Evolutionary conservation across 2,797 vertebrate genomes (phyloP), one percentile per base, ranked within the genome.

Genomic region (Gymnoscopelus microlampas): DNA sequence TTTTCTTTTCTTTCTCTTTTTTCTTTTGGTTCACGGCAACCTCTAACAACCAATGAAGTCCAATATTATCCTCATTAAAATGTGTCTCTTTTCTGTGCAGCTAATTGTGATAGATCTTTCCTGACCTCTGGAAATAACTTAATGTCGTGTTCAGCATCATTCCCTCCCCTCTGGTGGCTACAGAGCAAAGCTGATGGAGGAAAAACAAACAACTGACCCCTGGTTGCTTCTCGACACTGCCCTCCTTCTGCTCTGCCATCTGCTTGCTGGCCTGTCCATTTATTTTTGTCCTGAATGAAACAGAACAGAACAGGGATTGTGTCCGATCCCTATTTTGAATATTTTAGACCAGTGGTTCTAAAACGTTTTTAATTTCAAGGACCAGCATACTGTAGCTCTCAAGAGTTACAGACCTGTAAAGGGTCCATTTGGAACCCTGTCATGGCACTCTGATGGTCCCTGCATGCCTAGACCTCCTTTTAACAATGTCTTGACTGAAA

Each of bases 271-370:
- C n/a, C 49, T 68, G 66, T 71, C 60, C 50, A 56, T 66, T 71
- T 75, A 61, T 82, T 82, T 79, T 58, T 77, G 63, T 72, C 47
- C 49, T 50, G 48, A 77, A 70, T 68, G 76, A 51, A 69, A 51
- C 5, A 47, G 5, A 0, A 15, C 73, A 79, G 62, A 73, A 63
- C 49, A 14, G 50, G 48, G 50, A 70, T 76, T 7, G 6, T 8
- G 39, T 8, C 39, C 7, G 39, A 9, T 9, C 39, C 39, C 39
- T 44, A 9, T 44, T 44, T 44, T 44, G 7, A 1, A 8, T 6
- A 2, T 44, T 7, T 2, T 44, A 8, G 39, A 44, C 39, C 39
- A 44, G 7, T 44, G 4, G 4, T 35, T 35, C 32, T 35, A 4
- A 35, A 35, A 5, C 5, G 4, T 6, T 44, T 44, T 19, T 19